Base-by-base conservation (phyloP, 2,888 invertebrate species). In the Lasioglossum calceatum region DNA sequence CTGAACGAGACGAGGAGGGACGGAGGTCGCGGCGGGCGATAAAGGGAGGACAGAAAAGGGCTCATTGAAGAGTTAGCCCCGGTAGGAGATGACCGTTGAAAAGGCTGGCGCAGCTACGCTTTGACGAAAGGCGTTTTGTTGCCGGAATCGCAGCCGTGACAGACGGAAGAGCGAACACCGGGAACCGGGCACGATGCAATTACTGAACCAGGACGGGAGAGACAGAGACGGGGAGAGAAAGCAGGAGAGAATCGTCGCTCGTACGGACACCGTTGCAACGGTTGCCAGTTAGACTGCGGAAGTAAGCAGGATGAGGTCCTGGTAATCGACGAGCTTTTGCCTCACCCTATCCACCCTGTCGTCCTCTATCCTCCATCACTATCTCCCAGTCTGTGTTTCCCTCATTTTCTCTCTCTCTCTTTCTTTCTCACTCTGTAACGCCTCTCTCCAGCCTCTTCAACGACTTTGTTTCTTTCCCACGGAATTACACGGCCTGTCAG, bases 111-210 rank as follows among this genome's bases (percentile, higher is more conserved):
- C 84, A 82, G 88, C 82, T 82, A 75, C 84, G 87, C 85, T 92
- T 92, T 89, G 89, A 88, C 87, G 91, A 85, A 90, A 92, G 90
- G 86, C 88, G 89, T 84, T 90, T 89, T 90, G 91, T 90, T 90
- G 87, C 58, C 85, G 79, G 87, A 86, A 88, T 88, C 90, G 87
- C 84, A 85, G 79, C 81, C 81, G 87, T 89, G 91, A 91, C 89
- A 81, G 86, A 88, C 87, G 91, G 88, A 89, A 90, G 89, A 89
- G 89, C 85, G 84, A 85, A 79, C 74, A 82, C 78, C 78, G 75
- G 44, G 71, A 54, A 36, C 54, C n/a, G 77, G 84, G 82, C 87
- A 87, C 90, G 91, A 91, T 91, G 91, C 91, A 91, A 91, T 91
- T 91, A 91, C 90, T 81, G 86, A 87, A 77, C 82, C 64, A 77